phyloP scores from a whole-genome alignment of 1,140 invertebrate genomes.

The Caenorhabditis tropicalis region DNA sequence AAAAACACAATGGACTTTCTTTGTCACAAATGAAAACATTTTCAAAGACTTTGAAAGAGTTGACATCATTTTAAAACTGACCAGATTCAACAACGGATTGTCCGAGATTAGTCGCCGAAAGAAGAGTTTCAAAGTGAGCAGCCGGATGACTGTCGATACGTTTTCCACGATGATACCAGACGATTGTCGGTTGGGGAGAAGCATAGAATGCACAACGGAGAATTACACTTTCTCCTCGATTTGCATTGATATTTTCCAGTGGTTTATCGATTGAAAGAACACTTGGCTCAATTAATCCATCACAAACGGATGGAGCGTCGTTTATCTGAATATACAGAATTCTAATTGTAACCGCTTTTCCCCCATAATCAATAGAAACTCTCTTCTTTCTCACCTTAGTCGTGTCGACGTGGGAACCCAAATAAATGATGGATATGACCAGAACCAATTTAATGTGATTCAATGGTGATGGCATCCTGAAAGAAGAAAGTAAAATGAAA shows the following conservation, averaged over 20 bases:
- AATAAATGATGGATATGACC: neutral
- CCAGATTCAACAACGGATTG: constrained; percentile 40
- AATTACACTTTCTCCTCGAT: neutral
- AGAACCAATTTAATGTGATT: neutral
- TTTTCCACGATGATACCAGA: constrained; percentile 39
- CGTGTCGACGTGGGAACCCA: neutral
- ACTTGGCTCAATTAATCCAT: neutral
- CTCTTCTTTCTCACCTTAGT: neutral
- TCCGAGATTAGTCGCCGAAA: constrained; percentile 21
- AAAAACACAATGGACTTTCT: neutral
- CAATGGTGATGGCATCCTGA: constrained; percentile 34
- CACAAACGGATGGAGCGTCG: neutral
- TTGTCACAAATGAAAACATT: neutral
- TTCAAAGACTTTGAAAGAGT: neutral
- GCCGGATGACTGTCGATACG: constrained; percentile 25
- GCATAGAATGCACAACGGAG: constrained; percentile 35
- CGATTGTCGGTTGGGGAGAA: constrained; percentile 10
- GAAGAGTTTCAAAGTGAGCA: constrained; percentile 33
- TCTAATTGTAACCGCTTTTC: too few relatives aligned
- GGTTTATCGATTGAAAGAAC: constrained; percentile 24
- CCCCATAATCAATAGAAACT: neutral
- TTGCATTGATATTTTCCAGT: constrained; percentile 18
- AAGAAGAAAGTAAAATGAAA: neutral
- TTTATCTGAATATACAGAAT: neutral
- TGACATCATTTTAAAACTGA: neutral